These are phyloP conservation scores for Heliornis fulica DNA, from an alignment of 2,113 vertebrate genomes.

Conservation along the genomic window DNA sequence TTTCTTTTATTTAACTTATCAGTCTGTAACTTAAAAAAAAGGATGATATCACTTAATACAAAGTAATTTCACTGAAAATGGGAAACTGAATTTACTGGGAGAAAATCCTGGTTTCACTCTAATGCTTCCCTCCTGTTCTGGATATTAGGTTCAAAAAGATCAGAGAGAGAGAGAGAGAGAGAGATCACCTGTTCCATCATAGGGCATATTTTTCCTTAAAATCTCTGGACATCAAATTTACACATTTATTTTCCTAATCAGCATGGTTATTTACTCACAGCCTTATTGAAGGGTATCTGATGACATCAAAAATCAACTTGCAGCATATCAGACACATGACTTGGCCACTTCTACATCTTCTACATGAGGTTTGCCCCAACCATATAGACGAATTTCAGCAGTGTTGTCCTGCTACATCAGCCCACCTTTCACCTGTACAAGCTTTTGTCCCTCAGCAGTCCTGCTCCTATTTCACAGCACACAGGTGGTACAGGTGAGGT, in stretches of 20 bases:
- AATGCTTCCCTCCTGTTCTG: constrained; percentile 24
- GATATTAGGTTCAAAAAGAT: neutral
- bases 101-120: constrained; percentile 43
- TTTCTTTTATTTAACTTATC: neutral
- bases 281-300: neutral
- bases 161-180: neutral
- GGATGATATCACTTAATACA: neutral
- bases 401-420: neutral
- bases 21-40: neutral
- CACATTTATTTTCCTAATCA: neutral
- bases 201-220: neutral
- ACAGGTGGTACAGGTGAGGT: neutral
- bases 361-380: neutral
- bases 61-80: neutral
- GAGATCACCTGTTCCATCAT: neutral
- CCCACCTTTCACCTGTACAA: neutral
- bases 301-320: neutral
- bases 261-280: neutral
- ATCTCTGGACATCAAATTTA: neutral
- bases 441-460: neutral
- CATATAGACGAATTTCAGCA: neutral
- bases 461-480: neutral
- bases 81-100: constrained; percentile 10
- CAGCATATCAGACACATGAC: rapidly evolving
- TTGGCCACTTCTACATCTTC: neutral